Conservation (phyloP, 2,888 invertebrate species). For the Poecilus cupreus region DNA sequence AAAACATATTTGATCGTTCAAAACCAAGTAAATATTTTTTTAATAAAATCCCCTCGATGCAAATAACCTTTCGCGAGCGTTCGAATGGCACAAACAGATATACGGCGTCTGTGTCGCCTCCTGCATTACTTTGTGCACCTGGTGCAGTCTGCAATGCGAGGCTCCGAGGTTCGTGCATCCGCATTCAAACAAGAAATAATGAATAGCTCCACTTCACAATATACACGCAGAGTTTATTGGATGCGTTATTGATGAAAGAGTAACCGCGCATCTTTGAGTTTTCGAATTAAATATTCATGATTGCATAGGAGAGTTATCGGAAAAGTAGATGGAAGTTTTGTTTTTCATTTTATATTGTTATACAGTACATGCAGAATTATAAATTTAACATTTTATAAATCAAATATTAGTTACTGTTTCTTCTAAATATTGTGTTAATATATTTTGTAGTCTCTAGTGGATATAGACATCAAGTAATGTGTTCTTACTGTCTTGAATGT, state of each 20-base stretch:
- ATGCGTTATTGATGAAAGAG: background rate
- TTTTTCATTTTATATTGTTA: too few relatives aligned
- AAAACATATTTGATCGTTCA: too few relatives aligned
- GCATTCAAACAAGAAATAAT: slow-evolving; percentile 20
- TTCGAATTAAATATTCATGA: background rate
- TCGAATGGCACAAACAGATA: background rate
- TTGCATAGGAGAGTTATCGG: background rate
- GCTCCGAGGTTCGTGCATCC: background rate
- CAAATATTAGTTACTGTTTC: too few relatives aligned
- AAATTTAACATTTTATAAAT: too few relatives aligned
- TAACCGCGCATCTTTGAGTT: background rate
- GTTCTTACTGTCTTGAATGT: too few relatives aligned
- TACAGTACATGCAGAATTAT: too few relatives aligned
- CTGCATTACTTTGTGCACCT: background rate
- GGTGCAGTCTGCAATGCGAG: slow-evolving; percentile 15
- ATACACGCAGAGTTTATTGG: background rate
- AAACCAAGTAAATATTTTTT: background rate
- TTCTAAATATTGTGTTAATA: too few relatives aligned
- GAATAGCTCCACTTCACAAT: slow-evolving; percentile 1
- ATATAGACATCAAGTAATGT: too few relatives aligned
- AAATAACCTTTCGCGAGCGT: background rate
- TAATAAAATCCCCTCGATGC: background rate
- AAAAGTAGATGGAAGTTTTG: background rate
- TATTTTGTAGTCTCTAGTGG: too few relatives aligned
- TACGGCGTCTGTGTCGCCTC: too few relatives aligned